Evolutionary conservation across 2,797 vertebrate genomes (phyloP).

Genomic region (Enteromius treurensis): DNA sequence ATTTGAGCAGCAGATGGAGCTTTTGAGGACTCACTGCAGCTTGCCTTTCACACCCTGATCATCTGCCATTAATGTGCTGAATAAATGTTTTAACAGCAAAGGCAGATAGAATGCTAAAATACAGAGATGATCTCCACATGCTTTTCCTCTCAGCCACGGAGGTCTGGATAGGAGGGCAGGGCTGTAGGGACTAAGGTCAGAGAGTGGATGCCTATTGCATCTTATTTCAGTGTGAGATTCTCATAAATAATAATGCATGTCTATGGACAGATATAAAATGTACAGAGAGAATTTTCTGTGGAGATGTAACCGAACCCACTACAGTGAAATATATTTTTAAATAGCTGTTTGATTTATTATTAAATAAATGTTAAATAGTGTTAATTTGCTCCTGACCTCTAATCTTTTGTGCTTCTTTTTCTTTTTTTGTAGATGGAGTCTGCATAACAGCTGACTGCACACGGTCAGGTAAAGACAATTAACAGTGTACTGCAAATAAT

Average conservation of each 20-base stretch:
- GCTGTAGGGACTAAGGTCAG: neutral
- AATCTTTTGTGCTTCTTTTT: slow-evolving; percentile 60
- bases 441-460: slow-evolving; percentile 93
- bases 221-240: slow-evolving; percentile 8
- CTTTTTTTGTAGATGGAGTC: slow-evolving; percentile 79
- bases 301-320: neutral
- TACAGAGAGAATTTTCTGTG: neutral
- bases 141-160: neutral
- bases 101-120: slow-evolving; percentile 25
- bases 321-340: neutral
- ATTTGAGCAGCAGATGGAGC: slow-evolving; percentile 9
- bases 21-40: neutral
- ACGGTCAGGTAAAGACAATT: slow-evolving; percentile 86
- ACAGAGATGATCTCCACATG: slow-evolving; percentile 16
- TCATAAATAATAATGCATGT: neutral
- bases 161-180: neutral
- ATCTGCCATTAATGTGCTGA: slow-evolving; percentile 20
- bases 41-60: slow-evolving; percentile 8
- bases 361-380: no score
- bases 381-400: slow-evolving; percentile 1
- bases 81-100: slow-evolving; percentile 53
- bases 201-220: neutral
- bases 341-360: neutral
- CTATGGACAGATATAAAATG: slow-evolving; percentile 8
- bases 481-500: neutral